Conservation (phyloP, 1,140 invertebrate genomes). For the Hirudo medicinalis region DNA sequence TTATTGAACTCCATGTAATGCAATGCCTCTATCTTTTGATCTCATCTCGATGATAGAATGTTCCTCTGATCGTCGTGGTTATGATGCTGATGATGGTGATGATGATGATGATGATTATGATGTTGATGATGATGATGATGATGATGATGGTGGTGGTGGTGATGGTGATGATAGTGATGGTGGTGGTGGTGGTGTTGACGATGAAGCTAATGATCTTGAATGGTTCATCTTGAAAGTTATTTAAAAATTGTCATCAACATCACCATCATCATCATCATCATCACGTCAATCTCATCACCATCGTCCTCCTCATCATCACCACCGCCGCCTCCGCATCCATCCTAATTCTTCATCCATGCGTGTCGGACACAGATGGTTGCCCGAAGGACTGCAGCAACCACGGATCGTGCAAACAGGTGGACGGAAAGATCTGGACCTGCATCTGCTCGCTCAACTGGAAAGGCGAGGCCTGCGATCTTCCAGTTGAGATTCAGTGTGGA, state of each 20-base stretch:
- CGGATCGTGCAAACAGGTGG: conserved; percentile 61
- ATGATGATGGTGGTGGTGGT: not conserved
- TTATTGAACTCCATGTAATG: too few relatives aligned
- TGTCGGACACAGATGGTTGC: conserved; percentile 64
- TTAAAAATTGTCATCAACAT: not conserved
- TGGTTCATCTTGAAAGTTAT: not conserved
- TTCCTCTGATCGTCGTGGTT: too few relatives aligned
- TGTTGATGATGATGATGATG: too few relatives aligned
- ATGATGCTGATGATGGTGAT: too few relatives aligned
- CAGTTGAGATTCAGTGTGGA: conserved; percentile 76
- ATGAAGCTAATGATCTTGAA: not conserved
- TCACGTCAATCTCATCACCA: not conserved
- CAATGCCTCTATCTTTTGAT: too few relatives aligned
- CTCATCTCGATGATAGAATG: too few relatives aligned
- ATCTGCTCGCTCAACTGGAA: conserved; percentile 84
- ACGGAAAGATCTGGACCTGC: conserved; percentile 74
- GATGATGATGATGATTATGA: too few relatives aligned
- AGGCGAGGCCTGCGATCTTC: conserved; percentile 74
- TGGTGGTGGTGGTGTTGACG: too few relatives aligned
- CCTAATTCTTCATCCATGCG: not conserved
- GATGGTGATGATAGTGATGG: not conserved
- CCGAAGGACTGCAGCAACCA: conserved; percentile 83
- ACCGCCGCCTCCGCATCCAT: not conserved
- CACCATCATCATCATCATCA: not conserved
- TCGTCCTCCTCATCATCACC: not conserved